phyloP scores from a whole-genome alignment of 2,113 vertebrate species.

The Lophura nycthemera region DNA sequence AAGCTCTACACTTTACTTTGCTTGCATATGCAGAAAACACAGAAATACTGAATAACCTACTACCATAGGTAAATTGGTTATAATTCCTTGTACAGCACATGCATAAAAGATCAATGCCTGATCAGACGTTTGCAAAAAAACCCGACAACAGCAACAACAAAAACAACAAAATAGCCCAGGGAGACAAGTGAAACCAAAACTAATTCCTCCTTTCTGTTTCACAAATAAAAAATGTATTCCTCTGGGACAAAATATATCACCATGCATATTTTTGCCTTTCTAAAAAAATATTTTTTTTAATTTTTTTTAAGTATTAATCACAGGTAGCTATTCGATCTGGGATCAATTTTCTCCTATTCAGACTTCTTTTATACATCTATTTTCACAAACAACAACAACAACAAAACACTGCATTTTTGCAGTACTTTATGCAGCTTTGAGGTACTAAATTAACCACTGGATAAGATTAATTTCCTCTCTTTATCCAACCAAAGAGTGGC shows the following conservation, averaged over 20 bases:
- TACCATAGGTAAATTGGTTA: background rate
- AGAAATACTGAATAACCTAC: background rate
- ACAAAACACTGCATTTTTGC: background rate
- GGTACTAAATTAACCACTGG: background rate
- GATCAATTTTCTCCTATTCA: background rate
- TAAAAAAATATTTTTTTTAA: background rate
- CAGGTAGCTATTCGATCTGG: background rate
- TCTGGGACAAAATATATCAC: background rate
- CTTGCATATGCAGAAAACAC: background rate
- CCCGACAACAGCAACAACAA: too few species aligned
- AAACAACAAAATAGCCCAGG: background rate
- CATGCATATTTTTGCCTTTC: background rate
- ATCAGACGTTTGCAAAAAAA: background rate
- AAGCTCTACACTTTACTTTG: background rate
- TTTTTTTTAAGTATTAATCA: background rate
- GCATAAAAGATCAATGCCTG: background rate
- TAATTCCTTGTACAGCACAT: background rate
- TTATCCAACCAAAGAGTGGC: background rate
- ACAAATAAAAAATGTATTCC: background rate
- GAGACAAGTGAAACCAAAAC: background rate
- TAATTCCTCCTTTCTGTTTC: conserved; percentile 6
- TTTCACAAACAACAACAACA: background rate
- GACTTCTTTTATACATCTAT: background rate
- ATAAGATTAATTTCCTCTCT: background rate
- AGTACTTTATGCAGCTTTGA: background rate